Evolutionary conservation across 2,113 vertebrate genomes (phyloP), one percentile per base, ranked within the genome.

Genomic region (Grus americana): DNA sequence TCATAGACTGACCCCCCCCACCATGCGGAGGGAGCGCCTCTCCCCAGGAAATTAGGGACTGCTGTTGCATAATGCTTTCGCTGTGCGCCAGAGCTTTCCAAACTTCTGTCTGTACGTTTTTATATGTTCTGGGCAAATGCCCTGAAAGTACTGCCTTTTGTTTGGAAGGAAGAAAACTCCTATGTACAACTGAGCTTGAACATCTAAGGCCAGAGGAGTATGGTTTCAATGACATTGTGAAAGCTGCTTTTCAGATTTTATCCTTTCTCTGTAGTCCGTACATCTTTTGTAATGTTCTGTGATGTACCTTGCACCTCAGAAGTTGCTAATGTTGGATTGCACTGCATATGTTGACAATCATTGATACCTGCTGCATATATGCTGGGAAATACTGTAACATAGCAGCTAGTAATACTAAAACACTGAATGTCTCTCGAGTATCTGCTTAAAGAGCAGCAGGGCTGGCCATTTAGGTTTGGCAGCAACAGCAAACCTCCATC

Each of bases 291-390:
- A n/a, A 8, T 0, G 5, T 2, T 2, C 9, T 12, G 61, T 6
- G 23, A 30, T 7, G 10, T 3, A 12, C n/a, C 12, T 26, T 12
- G 15, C 42, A 9, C 59, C 36, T 62, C 49, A 34, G 15, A 40
- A 58, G 61, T 24, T 44, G 40, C 16, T 80, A 21, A 24, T 10
- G 15, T 46, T 68, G 23, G 30, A 38, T 55, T 23, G 50, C 21
- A 12, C 34, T 9, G 9, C 6, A 0, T 42, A 12, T 26, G 62
- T 19, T 59, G 27, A 52, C 47, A 79, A 11, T 29, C 54, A 22
- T 5, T 13, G 12, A 8, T 21, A 27, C 1, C 1, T 11, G 40
- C n/a, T 12, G 19, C 13, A 10, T 1, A 10, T 10, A 5, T 16
- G 36, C 52, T 30, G 36, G 29, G 32, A 73, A 62, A 40, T 16